phyloP scores from a whole-genome alignment of 2,113 vertebrate species.

The Dolichallabes microphthalmus region DNA sequence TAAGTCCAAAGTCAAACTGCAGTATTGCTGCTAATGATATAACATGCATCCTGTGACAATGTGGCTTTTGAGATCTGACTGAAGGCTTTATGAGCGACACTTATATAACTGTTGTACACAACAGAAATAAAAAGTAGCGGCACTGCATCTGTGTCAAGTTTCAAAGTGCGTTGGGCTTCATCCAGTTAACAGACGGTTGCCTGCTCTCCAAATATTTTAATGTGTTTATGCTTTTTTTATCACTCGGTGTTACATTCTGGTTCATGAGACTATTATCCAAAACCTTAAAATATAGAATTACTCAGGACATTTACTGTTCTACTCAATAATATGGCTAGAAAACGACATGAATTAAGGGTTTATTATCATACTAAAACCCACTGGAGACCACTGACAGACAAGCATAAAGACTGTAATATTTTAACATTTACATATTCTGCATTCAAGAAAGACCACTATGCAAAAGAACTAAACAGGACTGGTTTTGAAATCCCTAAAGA shows the following conservation, averaged over 20 bases:
- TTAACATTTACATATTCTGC: background rate
- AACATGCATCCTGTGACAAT: background rate
- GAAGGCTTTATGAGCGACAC: background rate
- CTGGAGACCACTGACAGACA: background rate
- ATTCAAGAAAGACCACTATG: background rate
- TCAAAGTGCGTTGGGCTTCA: background rate
- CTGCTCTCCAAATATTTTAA: background rate
- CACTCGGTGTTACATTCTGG: background rate
- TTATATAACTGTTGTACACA: background rate
- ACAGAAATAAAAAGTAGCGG: background rate
- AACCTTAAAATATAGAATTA: background rate
- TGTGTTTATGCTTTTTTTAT: background rate
- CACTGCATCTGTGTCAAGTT: background rate
- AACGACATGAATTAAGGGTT: background rate
- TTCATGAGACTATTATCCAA: background rate
- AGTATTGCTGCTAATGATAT: background rate
- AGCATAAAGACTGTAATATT: background rate
- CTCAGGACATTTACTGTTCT: background rate
- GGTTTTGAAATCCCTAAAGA: background rate
- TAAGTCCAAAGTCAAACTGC: background rate
- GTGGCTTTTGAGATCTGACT: background rate
- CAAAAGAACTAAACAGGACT: background rate
- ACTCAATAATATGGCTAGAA: background rate
- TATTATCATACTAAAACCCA: background rate
- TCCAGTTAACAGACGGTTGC: constrained; percentile 18